phyloP scores from a whole-genome alignment of 2,797 vertebrate species.

The Neosalanx taihuensis region DNA sequence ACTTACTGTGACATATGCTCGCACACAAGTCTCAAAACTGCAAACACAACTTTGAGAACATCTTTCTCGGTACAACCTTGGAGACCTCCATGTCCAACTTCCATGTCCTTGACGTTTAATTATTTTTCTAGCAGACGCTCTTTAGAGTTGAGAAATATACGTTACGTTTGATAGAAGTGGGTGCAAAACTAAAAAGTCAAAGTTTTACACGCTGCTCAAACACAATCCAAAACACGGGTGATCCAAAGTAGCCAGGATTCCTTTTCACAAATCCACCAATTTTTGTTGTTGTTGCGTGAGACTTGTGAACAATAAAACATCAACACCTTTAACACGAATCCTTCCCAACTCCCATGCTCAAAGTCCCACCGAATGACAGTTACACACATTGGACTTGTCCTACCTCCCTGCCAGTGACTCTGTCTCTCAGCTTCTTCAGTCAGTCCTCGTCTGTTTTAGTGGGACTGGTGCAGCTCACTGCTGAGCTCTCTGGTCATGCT shows the following conservation, averaged over 20 bases:
- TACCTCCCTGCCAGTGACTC: neutral
- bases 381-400: neutral
- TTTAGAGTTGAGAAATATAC: neutral
- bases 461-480: neutral
- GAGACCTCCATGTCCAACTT: no score
- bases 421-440: neutral
- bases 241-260: neutral
- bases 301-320: neutral
- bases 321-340: neutral
- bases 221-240: neutral
- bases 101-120: no score
- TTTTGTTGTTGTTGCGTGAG: no score
- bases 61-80: constrained; percentile 12
- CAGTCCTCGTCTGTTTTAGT: neutral
- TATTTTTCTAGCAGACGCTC: no score
- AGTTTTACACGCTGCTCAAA: neutral
- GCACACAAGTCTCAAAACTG: no score
- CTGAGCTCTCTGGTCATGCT: constrained; percentile 5
- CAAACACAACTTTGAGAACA: neutral
- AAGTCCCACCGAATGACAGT: neutral
- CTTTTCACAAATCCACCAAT: no score
- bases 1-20: no score
- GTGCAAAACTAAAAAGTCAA: neutral
- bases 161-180: neutral
- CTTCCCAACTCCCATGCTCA: neutral